A percentile compares a stretch with the other conserved stretches of the same genome.
Conservation (phyloP, 2,888 invertebrate species). For the Steinernema scapterisci region DNA sequence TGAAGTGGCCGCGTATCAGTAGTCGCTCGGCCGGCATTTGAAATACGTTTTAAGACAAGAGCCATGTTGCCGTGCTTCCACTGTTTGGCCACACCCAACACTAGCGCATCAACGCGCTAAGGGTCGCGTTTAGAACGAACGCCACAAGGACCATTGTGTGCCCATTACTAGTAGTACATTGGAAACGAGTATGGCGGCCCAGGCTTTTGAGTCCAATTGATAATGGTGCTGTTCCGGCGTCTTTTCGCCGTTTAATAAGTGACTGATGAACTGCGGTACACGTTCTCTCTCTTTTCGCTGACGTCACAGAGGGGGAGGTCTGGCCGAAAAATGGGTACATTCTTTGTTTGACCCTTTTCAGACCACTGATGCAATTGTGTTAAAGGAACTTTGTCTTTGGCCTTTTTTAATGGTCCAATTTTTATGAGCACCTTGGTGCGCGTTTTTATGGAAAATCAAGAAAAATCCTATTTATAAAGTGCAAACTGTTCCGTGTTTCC, state of each 20-base stretch:
- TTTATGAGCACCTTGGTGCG: too few species aligned
- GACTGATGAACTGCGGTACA: constrained; percentile 25
- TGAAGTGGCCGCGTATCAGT: too few species aligned
- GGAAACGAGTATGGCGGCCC: too few species aligned
- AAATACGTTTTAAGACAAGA: too few species aligned
- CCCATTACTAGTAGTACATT: not conserved
- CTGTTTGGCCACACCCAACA: not conserved
- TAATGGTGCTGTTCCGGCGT: constrained; percentile 22
- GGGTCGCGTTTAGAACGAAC: not conserved
- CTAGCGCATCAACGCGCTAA: not conserved
- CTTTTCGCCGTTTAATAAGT: constrained; percentile 29
- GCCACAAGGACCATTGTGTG: not conserved
- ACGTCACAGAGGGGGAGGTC: not conserved
- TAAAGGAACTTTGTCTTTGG: too few species aligned
- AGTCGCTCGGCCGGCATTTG: too few species aligned
- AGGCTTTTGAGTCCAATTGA: not conserved
- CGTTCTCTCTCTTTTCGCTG: not conserved
- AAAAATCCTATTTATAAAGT: constrained; percentile 1
- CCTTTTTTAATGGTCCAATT: too few species aligned
- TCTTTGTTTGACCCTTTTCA: too few species aligned
- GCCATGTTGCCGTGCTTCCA: not conserved
- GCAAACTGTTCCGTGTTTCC: not conserved
- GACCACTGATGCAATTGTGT: too few species aligned
- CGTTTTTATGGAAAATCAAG: too few species aligned
- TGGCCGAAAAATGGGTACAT: too few species aligned